A percentile compares a stretch with the other conserved stretches of the same genome.
Conservation (phyloP, 1,140 invertebrate species). For the Aphidius gifuensis region DNA sequence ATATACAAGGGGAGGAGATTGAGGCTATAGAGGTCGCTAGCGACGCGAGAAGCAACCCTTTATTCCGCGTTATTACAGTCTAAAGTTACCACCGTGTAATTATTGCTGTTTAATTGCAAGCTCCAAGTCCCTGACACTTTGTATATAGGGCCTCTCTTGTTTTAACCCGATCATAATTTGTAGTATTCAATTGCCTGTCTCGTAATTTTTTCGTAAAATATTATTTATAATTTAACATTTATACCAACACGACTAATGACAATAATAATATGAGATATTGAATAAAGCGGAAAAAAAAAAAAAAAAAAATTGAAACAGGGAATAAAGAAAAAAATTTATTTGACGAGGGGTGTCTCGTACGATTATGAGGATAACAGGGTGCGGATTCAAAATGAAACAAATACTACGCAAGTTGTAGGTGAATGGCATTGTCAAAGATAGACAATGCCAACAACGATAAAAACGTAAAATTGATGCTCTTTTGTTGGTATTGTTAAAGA, state of each 20-base stretch:
- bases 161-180: background rate
- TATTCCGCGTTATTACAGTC: constrained; percentile 58
- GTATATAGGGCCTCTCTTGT: background rate
- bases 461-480: constrained; percentile 57
- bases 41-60: constrained; percentile 47
- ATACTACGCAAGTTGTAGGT: no score
- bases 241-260: no score
- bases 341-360: no score
- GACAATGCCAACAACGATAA: constrained; percentile 50
- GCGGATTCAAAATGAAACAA: no score
- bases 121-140: constrained; percentile 43
- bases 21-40: background rate
- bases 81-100: constrained; percentile 58
- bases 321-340: no score
- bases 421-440: constrained; percentile 47
- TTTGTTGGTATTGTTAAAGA: constrained; percentile 53
- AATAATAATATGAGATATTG: no score
- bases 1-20: constrained; percentile 15
- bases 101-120: constrained; percentile 58
- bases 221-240: no score
- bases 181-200: background rate
- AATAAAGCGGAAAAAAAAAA: no score
- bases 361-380: no score
- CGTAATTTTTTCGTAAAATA: background rate
- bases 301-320: no score